A percentile compares a stretch with the other conserved stretches of the same genome.
These are phyloP conservation scores for Halichondria panicea DNA, from an alignment of 37 sponge, comb jelly and placozoan genomes.

Conservation along the genomic window DNA sequence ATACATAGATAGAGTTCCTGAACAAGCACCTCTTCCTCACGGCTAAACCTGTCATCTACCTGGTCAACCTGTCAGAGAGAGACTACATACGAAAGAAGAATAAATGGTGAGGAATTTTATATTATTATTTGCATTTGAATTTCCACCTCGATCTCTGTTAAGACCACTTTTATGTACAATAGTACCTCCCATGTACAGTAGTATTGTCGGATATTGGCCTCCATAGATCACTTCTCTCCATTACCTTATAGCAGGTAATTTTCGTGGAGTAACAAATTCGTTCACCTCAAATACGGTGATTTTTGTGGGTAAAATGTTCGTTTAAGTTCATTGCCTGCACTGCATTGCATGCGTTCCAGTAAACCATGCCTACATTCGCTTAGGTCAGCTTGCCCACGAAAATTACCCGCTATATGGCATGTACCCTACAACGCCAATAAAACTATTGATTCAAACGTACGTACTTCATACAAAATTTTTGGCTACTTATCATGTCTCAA, in stretches of 20 bases:
- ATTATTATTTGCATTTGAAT: neutral
- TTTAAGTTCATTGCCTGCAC: no score
- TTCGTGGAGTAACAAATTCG: no score
- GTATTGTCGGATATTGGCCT: neutral
- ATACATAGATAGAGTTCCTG: constrained; percentile 89
- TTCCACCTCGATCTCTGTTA: neutral
- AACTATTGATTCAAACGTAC: no score
- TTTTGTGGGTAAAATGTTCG: no score
- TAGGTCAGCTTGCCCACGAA: no score
- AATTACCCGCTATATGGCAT: no score
- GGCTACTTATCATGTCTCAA: no score
- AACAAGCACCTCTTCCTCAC: constrained; percentile 96
- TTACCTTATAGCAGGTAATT: neutral
- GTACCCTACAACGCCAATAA: no score
- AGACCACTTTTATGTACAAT: neutral
- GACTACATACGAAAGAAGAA: constrained; percentile 95
- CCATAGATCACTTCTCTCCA: neutral
- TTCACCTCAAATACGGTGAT: no score
- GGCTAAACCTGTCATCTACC: constrained; percentile 93
- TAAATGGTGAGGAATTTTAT: constrained; percentile 87
- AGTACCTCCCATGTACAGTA: neutral
- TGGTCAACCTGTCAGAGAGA: constrained; percentile 92
- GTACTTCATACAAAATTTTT: no score
- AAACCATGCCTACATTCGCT: no score
- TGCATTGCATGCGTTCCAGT: no score